Percentiles rank a stretch among this genome's conserved stretches.
Evolutionary conservation across 2,888 invertebrate genomes (phyloP).

Genomic region (Bellardia pandia): DNA sequence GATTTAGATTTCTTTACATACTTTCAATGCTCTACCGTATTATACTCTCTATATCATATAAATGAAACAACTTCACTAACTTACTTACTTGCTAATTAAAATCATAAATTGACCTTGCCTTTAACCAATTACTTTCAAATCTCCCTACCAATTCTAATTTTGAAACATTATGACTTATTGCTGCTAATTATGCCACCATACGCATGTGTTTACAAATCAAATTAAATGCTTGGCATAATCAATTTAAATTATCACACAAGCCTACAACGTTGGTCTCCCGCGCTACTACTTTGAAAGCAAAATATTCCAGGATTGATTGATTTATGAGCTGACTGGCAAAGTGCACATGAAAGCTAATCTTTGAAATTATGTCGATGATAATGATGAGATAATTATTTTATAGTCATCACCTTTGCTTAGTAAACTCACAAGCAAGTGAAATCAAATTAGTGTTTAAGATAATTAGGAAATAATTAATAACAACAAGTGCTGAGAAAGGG

Average conservation of each 20-base stretch:
- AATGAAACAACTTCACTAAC: too few species aligned
- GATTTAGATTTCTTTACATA: too few species aligned
- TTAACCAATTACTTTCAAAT: background rate
- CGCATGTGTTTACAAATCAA: background rate
- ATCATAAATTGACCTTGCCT: too few species aligned
- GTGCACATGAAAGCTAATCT: background rate
- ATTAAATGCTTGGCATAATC: background rate
- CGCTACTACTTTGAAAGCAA: background rate
- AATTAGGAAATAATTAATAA: conserved; percentile 10
- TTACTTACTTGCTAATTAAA: too few species aligned
- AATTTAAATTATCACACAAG: background rate
- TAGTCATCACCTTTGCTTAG: background rate
- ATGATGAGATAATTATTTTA: background rate
- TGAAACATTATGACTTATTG: background rate
- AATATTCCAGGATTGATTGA: conserved; percentile 14
- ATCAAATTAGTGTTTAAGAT: background rate
- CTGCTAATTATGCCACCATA: background rate
- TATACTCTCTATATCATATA: too few species aligned
- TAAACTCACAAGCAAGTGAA: background rate
- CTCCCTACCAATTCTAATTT: background rate
- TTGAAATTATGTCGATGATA: background rate
- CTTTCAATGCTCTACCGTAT: too few species aligned
- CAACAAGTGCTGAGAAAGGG: background rate
- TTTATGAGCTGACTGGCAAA: conserved; percentile 11
- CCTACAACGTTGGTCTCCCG: background rate